These are phyloP conservation scores for Myiotriccus ornatus DNA, from an alignment of 2,797 vertebrate genomes.

Conservation along the genomic window DNA sequence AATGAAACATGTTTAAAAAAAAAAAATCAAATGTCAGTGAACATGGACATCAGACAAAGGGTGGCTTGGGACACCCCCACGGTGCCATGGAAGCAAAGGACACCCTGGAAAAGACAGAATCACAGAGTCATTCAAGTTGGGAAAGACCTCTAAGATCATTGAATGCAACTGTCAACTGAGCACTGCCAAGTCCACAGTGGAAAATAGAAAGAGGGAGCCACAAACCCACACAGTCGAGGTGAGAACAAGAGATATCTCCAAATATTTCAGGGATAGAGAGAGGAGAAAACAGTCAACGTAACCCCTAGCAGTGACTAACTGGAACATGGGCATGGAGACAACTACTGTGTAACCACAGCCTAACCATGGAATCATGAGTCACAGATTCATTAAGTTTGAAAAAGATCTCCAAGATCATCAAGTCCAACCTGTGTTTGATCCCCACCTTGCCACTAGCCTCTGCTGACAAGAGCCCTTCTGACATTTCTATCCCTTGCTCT, in stretches of 20 bases:
- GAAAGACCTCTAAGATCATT: background rate
- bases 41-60: background rate
- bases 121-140: background rate
- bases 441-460: background rate
- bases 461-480: background rate
- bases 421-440: background rate
- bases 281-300: background rate
- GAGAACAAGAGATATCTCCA: background rate
- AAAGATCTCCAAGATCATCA: background rate
- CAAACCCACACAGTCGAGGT: background rate
- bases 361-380: background rate
- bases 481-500: background rate
- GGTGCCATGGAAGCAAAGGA: background rate
- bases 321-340: fast-evolving
- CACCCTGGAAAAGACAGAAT: background rate
- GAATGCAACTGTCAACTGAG: background rate
- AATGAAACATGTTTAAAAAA: background rate
- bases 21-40: background rate
- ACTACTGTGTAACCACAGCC: background rate
- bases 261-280: background rate
- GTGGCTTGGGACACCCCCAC: background rate
- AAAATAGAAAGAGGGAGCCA: background rate
- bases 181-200: background rate
- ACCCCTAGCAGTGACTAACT: background rate
- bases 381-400: background rate